A percentile compares a stretch with the other conserved stretches of the same genome.
These are phyloP conservation scores for Sclerodermus sp. DNA, from an alignment of 2,888 invertebrate species.

Conservation along the genomic window DNA sequence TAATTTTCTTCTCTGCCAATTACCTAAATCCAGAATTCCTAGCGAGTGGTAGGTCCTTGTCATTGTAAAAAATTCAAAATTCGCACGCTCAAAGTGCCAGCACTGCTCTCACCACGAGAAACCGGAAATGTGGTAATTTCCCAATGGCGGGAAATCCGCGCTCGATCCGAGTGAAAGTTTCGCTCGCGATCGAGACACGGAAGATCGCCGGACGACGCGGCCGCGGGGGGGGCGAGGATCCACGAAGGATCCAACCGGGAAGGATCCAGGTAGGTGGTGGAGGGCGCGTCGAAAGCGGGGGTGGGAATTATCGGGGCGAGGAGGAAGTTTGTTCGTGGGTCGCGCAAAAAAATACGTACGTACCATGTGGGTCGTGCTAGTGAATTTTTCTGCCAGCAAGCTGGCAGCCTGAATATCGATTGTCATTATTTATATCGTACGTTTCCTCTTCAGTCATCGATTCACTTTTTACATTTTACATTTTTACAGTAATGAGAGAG, in stretches of 20 bases:
- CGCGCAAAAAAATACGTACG: too few relatives aligned
- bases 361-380: slow-evolving; percentile 33
- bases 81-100: neutral
- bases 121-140: slow-evolving; percentile 1
- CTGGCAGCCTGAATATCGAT: slow-evolving; percentile 53
- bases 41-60: neutral
- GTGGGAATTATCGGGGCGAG: too few relatives aligned
- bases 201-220: too few relatives aligned
- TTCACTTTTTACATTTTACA: slow-evolving; percentile 57
- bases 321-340: too few relatives aligned
- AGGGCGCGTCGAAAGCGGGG: too few relatives aligned
- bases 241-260: too few relatives aligned
- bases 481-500: slow-evolving; percentile 55
- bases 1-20: too few relatives aligned
- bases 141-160: neutral
- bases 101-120: neutral
- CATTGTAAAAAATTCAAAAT: neutral
- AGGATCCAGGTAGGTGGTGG: too few relatives aligned
- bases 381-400: slow-evolving; percentile 32
- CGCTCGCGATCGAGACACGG: too few relatives aligned
- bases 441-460: slow-evolving; percentile 59
- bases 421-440: slow-evolving; percentile 59
- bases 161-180: too few relatives aligned
- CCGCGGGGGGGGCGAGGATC: too few relatives aligned
- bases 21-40: too few relatives aligned